Conservation (phyloP, 2,113 vertebrate species). For the Gallinago paraguaiae region DNA sequence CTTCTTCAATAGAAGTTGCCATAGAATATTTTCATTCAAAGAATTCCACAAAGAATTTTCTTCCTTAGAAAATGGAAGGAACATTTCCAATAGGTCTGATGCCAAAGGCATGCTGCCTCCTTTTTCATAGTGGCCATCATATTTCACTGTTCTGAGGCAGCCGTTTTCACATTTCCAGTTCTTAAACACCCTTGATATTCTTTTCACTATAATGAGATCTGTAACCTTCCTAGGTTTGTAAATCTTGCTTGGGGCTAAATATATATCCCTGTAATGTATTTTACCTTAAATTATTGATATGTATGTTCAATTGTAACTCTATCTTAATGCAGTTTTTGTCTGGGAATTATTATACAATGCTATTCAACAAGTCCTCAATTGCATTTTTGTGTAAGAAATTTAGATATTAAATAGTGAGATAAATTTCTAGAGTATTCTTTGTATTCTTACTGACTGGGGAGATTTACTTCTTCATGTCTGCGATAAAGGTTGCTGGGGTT, state of each 20-base stretch:
- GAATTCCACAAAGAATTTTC: not conserved
- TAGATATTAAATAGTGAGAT: constrained; percentile 73
- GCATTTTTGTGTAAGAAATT: constrained; percentile 63
- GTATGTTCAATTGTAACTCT: constrained; percentile 57
- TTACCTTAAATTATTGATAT: constrained; percentile 48
- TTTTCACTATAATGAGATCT: constrained; percentile 24
- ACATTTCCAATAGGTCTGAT: not conserved
- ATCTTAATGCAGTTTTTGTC: constrained; percentile 51
- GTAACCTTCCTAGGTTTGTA: constrained; percentile 50
- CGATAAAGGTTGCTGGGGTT: not conserved
- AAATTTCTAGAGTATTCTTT: constrained; percentile 65
- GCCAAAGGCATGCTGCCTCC: not conserved
- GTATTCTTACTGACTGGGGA: constrained; percentile 57
- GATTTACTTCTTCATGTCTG: not conserved
- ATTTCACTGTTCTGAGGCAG: not conserved
- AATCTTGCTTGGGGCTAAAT: constrained; percentile 40
- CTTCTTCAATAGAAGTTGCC: constrained; percentile 19
- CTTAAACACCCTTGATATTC: not conserved
- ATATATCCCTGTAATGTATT: constrained; percentile 62
- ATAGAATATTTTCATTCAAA: not conserved
- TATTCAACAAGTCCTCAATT: constrained; percentile 56
- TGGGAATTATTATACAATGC: constrained; percentile 46
- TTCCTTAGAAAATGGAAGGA: not conserved
- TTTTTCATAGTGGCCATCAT: not conserved
- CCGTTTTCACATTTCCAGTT: not conserved